phyloP scores from a whole-genome alignment of 64 coral and sea anemone species.

The Pocillopora damicornis region DNA sequence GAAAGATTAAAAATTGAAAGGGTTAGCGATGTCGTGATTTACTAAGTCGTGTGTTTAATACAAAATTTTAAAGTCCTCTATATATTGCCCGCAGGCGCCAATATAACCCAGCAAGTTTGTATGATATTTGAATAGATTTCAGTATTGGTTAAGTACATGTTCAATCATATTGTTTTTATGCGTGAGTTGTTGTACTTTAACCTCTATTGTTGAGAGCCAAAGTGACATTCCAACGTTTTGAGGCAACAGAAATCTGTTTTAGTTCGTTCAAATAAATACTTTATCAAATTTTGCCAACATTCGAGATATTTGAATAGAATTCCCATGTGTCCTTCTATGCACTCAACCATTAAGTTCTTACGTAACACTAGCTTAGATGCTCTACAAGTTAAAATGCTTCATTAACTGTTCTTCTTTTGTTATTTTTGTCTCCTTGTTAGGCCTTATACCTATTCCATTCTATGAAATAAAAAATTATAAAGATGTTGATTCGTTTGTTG shows the following conservation, averaged over 20 bases:
- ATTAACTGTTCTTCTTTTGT: neutral
- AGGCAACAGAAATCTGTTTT: neutral
- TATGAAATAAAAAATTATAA: neutral
- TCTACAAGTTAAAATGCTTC: no score
- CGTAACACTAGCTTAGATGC: no score
- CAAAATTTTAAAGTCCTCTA: neutral
- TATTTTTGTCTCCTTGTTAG: neutral
- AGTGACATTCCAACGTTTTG: constrained; percentile 9
- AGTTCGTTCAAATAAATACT: neutral
- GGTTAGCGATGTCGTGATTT: neutral
- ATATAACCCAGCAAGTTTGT: constrained; percentile 40
- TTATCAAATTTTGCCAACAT: no score
- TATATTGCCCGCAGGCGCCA: neutral
- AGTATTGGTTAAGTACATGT: constrained; percentile 16
- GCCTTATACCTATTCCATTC: neutral
- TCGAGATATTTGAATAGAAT: no score
- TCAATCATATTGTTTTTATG: neutral
- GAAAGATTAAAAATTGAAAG: neutral
- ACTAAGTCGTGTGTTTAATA: neutral
- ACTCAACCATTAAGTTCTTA: no score
- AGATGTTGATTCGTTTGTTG: neutral
- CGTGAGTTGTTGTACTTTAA: constrained; percentile 18
- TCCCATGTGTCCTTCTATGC: no score
- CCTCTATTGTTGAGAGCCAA: neutral
- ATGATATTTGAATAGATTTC: neutral